phyloP scores from a whole-genome alignment of 1,140 invertebrate genomes.

The Orchesella cincta region DNA sequence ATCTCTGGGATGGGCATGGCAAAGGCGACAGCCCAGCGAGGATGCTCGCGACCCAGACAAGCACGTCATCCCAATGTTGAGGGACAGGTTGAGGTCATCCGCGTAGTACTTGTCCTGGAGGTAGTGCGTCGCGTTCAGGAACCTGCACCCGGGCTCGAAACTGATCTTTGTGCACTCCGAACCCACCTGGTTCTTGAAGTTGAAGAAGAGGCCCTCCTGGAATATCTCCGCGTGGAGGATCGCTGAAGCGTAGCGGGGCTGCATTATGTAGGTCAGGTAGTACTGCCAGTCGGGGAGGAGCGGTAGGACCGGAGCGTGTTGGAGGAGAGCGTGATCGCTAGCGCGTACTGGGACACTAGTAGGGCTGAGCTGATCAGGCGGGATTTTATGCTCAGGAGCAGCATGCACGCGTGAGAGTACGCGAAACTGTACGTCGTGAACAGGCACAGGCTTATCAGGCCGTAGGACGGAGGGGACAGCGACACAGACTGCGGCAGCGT shows the following conservation, averaged over 20 bases:
- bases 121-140: slow-evolving; percentile 71
- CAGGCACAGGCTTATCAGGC: slow-evolving; percentile 66
- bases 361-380: slow-evolving; percentile 72
- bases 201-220: slow-evolving; percentile 51
- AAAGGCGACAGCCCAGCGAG: slow-evolving; percentile 83
- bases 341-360: slow-evolving; percentile 72
- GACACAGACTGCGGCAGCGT: slow-evolving; percentile 3
- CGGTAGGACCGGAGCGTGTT: slow-evolving; percentile 63
- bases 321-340: slow-evolving; percentile 74
- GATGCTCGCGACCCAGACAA: slow-evolving; percentile 76
- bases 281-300: slow-evolving; percentile 75
- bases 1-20: slow-evolving; percentile 80
- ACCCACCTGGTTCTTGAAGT: slow-evolving; percentile 30
- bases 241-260: slow-evolving; percentile 74
- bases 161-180: slow-evolving; percentile 44
- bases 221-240: slow-evolving; percentile 71
- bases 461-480: slow-evolving; percentile 56
- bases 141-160: slow-evolving; percentile 63
- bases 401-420: slow-evolving; percentile 79
- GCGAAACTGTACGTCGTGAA: slow-evolving; percentile 79
- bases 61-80: slow-evolving; percentile 79
- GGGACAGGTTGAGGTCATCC: slow-evolving; percentile 65
- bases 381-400: slow-evolving; percentile 78
- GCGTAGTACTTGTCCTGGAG: slow-evolving; percentile 70
- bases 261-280: slow-evolving; percentile 75